Percentiles rank a stretch among this genome's conserved stretches.
These are phyloP conservation scores for Tokudaia muenninki DNA, from an alignment of 2,797 vertebrate genomes.

Conservation along the genomic window DNA sequence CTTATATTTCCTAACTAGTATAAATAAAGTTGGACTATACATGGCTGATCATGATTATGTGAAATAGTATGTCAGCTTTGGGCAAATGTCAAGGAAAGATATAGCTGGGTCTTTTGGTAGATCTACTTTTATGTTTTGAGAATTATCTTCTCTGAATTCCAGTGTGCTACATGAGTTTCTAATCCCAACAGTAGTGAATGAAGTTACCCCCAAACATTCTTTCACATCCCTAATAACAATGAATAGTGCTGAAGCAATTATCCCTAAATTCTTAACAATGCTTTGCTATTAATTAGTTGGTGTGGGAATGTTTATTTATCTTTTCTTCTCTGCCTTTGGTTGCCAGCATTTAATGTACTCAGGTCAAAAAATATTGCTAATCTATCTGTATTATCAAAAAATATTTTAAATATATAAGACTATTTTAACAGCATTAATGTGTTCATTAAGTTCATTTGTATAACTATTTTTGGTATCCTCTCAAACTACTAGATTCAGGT, in stretches of 20 bases:
- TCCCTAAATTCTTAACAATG: not conserved
- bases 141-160: not conserved
- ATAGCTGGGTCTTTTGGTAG: not conserved
- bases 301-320: not conserved
- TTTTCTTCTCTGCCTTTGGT: not conserved
- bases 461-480: not conserved
- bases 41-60: not conserved
- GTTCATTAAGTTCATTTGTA: not conserved
- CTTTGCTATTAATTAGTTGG: not conserved
- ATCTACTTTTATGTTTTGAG: not conserved
- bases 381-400: not conserved
- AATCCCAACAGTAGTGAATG: not conserved
- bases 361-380: not conserved
- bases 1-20: not conserved
- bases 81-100: not conserved
- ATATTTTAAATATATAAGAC: constrained; percentile 24
- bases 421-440: not conserved
- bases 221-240: not conserved
- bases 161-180: not conserved
- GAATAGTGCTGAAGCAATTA: not conserved
- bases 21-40: not conserved
- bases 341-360: not conserved
- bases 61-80: not conserved
- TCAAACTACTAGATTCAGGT: not conserved
- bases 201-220: not conserved